Base-by-base conservation (phyloP, 2,797 vertebrate genomes). In the Ataeniobius toweri region DNA sequence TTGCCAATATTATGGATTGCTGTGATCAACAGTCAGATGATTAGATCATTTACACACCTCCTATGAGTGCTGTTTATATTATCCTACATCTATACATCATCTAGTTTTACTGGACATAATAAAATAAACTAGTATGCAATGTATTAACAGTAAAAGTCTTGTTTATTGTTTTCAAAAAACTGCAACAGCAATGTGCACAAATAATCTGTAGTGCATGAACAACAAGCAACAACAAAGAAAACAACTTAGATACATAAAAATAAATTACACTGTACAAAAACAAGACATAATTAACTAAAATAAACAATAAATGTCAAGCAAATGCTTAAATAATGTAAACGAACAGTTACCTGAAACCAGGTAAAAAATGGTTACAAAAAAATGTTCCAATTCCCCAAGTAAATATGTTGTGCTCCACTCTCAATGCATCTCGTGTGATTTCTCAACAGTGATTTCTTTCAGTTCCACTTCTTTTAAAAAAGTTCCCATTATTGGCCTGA, bases 381-480 rank as follows among this genome's bases (percentile, higher is more conserved):
- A 36, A 36, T 36, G 36, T 4, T 4, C 36, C 36, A 36, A 36
- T 58, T 58, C 24, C 26, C 58, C 12, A 59, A 14, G 12, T 26
- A 58, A n/a, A 22, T 26, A 56, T 8, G 22, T 20, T 56, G 16
- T 22, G 53, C 53, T 55, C 53, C 53, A 55, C 53, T 22, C 0
- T 56, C 55, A 10, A n/a, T 56, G 55, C 2, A 20, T n/a, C 55
- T n/a, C 22, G 10, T 7, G 22, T 56, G 55, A 56, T 56, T 22
- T 26, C 3, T n/a, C 13, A 58, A 24, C 36, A 36, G 36, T 4
- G 36, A 3, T 26, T 9, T 58, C 55, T 9, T 82, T 26, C 1
- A 83, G 74, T 69, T 85, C 80, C 31, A 81, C 83, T 48, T 85
- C 74, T 88, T 86, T 86, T 6, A 86, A 3, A 16, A 83, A 73